Conservation (phyloP, 2,888 invertebrate genomes). For the Neoascia interrupta region DNA sequence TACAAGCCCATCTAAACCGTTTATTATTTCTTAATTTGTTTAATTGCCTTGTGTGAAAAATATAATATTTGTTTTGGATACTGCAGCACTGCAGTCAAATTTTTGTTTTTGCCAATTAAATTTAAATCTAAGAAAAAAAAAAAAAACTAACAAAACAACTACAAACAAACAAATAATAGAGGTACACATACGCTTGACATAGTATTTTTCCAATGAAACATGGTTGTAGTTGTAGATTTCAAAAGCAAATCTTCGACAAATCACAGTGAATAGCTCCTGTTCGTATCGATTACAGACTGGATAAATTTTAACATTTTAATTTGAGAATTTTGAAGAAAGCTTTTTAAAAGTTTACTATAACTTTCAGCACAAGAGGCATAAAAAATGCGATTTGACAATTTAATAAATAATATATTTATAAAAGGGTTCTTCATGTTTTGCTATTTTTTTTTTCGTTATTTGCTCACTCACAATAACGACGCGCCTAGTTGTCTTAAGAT, state of each 20-base stretch:
- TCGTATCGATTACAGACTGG: slow-evolving; percentile 31
- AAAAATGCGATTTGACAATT: slow-evolving; percentile 44
- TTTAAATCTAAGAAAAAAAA: slow-evolving; percentile 39
- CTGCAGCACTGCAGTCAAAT: neutral
- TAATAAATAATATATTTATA: slow-evolving; percentile 58
- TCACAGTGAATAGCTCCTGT: slow-evolving; percentile 58
- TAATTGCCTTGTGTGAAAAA: slow-evolving; percentile 44
- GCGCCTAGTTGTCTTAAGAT: slow-evolving; percentile 21
- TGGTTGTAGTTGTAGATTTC: no score
- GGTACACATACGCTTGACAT: slow-evolving; percentile 3
- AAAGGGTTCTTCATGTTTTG: slow-evolving; percentile 27
- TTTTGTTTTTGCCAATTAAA: slow-evolving; percentile 15
- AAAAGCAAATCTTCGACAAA: slow-evolving; percentile 35
- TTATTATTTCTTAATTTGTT: slow-evolving; percentile 6
- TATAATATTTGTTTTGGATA: slow-evolving; percentile 15
- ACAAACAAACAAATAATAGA: slow-evolving; percentile 45
- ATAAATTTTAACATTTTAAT: slow-evolving; percentile 40
- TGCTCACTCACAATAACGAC: slow-evolving; percentile 28
- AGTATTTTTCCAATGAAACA: slow-evolving; percentile 25
- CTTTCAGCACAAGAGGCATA: slow-evolving; percentile 26
- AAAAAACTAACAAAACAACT: slow-evolving; percentile 32
- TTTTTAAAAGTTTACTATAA: slow-evolving; percentile 1
- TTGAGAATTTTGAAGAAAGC: slow-evolving; percentile 37
- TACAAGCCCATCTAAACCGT: slow-evolving; percentile 55
- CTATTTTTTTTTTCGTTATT: slow-evolving; percentile 30